Base-by-base conservation (phyloP, 2,888 invertebrate species). In the Malacosoma neustria region DNA sequence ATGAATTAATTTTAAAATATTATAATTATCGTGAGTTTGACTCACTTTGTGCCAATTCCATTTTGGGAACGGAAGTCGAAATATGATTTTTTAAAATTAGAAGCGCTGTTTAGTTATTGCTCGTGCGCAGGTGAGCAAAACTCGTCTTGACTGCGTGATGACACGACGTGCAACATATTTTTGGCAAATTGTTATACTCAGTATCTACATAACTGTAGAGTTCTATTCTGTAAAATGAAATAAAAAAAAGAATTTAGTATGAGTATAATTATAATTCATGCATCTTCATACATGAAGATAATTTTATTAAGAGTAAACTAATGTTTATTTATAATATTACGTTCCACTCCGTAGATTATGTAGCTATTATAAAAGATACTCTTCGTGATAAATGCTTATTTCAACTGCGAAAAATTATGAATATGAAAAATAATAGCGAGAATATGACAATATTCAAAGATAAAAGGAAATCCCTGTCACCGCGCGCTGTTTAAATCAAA, bases 81-180 rank as follows among this genome's bases (percentile, higher is more conserved):
- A 81, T 80, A 75, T 79, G 77, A 77, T 61, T 74, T 82, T 81
- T 81, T 81, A 80, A 79, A 76, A 68, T 76, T 82, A 82, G 82
- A 77, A 66, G 57, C 72, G 61, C 64, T 56, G 59, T 51, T 22
- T 22, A 22, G 22, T 9, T 22, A 9, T n/a, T 22, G 22, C 22
- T 22, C 9, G 62, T 55, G 64, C 71, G 75, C 84, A 84, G 84
- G 84, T 82, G 81, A 80, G 72, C 69, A 79, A 82, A 79, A 49
- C 45, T 51, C 42, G 46, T 45, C 9, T 5, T 22, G 22, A 22
- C 22, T 7, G 22, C 22, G 44, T 47, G 52, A 33, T 39, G 50
- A 52, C 47, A 51, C 51, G 48, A 46, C 1, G 9, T 9, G 22
- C 22, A 22, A 3, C 22, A 22, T 9, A 9, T n/a, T n/a, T n/a